Evolutionary conservation across 2,888 invertebrate species (phyloP).

Genomic region (Neoitamus cyanurus): DNA sequence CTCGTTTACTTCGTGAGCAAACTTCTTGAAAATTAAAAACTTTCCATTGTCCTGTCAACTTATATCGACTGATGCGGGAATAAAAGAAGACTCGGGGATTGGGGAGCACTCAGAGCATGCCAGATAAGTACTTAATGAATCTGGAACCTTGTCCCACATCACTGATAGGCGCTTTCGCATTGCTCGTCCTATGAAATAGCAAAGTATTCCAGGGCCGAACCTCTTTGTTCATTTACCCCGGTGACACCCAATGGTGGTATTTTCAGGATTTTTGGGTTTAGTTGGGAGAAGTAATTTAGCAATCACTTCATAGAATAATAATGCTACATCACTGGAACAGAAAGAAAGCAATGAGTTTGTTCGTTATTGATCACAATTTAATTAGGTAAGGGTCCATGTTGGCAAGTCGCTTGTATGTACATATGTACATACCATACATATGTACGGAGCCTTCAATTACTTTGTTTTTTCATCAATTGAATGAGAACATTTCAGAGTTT

Average conservation of each 20-base stretch:
- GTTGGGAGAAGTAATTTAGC: background rate
- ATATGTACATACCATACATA: too few relatives aligned
- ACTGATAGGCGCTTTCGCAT: background rate
- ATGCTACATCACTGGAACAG: background rate
- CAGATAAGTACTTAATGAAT: background rate
- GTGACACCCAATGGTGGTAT: background rate
- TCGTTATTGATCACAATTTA: background rate
- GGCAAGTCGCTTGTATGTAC: too few relatives aligned
- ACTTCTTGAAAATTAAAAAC: constrained; percentile 19
- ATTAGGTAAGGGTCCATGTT: background rate
- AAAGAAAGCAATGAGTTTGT: background rate
- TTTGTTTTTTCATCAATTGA: too few relatives aligned
- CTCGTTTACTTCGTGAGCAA: constrained; percentile 11
- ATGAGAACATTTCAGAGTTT: too few relatives aligned
- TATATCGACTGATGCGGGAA: background rate
- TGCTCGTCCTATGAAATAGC: background rate
- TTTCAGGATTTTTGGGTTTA: background rate
- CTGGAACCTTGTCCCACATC: background rate
- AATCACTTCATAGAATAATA: background rate
- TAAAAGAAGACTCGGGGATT: background rate
- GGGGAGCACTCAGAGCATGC: background rate
- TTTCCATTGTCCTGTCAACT: constrained; percentile 9
- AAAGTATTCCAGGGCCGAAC: background rate
- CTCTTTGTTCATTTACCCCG: background rate
- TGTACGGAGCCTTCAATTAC: too few relatives aligned